Conservation (phyloP, 2,888 invertebrate genomes). For the Harpalus rubripes region DNA sequence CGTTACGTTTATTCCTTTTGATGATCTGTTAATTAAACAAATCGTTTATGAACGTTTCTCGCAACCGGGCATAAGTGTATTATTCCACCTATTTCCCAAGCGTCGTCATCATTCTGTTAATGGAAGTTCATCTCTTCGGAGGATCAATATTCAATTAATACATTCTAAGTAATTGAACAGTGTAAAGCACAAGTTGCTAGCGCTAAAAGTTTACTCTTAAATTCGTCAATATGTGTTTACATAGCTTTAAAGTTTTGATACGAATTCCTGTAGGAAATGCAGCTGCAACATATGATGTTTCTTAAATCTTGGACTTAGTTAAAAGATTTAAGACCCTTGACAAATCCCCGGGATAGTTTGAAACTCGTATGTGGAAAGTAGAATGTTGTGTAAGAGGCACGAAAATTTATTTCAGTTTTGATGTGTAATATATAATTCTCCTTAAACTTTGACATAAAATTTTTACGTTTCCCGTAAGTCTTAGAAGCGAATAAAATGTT, state of each 20-base stretch:
- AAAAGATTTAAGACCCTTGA: constrained; percentile 2
- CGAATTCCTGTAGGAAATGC: not conserved
- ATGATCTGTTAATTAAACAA: too few relatives aligned
- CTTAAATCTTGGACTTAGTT: not conserved
- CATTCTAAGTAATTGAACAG: too few relatives aligned
- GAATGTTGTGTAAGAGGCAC: constrained; percentile 36
- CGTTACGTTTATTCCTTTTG: too few relatives aligned
- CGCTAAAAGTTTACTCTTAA: too few relatives aligned
- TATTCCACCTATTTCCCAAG: too few relatives aligned
- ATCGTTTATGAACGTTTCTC: too few relatives aligned
- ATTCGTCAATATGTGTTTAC: too few relatives aligned
- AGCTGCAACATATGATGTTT: not conserved
- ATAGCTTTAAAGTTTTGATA: not conserved
- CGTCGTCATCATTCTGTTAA: too few relatives aligned
- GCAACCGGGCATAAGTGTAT: too few relatives aligned
- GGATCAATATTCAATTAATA: too few relatives aligned
- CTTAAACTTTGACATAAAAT: constrained; percentile 54
- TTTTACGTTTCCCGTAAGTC: constrained; percentile 56
- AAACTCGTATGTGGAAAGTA: constrained; percentile 22
- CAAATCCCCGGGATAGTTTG: constrained; percentile 5
- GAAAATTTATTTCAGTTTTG: constrained; percentile 41
- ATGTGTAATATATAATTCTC: constrained; percentile 56
- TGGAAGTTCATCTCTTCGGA: too few relatives aligned
- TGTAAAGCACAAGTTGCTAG: too few relatives aligned
- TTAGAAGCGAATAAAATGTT: constrained; percentile 55